A percentile compares a stretch with the other conserved stretches of the same genome.
phyloP scores from a whole-genome alignment of 2,797 vertebrate genomes.

The Hydrolagus colliei region DNA sequence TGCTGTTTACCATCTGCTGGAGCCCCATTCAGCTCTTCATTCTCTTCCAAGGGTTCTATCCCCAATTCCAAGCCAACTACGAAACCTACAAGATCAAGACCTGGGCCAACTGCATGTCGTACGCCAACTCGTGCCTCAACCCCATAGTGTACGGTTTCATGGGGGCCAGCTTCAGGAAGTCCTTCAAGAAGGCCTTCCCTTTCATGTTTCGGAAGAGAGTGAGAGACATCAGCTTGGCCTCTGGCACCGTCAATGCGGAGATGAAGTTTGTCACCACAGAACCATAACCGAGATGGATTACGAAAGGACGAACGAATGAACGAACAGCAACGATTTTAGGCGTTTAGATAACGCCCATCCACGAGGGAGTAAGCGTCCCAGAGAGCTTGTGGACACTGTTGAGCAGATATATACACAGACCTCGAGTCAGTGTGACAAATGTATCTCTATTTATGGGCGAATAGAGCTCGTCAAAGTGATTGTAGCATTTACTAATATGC shows the following conservation, averaged over 20 bases:
- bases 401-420: background rate
- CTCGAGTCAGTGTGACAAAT: background rate
- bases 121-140: constrained; percentile 63
- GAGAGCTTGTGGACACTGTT: background rate
- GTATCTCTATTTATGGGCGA: background rate
- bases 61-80: constrained; percentile 46
- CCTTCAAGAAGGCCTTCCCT: constrained; percentile 60
- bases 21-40: constrained; percentile 61
- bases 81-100: constrained; percentile 61
- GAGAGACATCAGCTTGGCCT: constrained; percentile 32
- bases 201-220: constrained; percentile 46
- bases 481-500: background rate
- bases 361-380: too few species aligned
- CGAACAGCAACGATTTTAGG: too few species aligned
- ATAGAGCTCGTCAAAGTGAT: background rate
- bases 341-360: too few species aligned
- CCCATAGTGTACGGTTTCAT: constrained; percentile 61
- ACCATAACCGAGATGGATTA: constrained; percentile 32
- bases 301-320: background rate
- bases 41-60: constrained; percentile 56
- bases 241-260: constrained; percentile 40
- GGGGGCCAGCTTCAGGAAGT: constrained; percentile 65
- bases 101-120: constrained; percentile 69
- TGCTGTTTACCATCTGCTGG: constrained; percentile 57
- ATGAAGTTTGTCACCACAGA: constrained; percentile 46